phyloP scores from a whole-genome alignment of 2,888 invertebrate species.

The Andrena flavipes region DNA sequence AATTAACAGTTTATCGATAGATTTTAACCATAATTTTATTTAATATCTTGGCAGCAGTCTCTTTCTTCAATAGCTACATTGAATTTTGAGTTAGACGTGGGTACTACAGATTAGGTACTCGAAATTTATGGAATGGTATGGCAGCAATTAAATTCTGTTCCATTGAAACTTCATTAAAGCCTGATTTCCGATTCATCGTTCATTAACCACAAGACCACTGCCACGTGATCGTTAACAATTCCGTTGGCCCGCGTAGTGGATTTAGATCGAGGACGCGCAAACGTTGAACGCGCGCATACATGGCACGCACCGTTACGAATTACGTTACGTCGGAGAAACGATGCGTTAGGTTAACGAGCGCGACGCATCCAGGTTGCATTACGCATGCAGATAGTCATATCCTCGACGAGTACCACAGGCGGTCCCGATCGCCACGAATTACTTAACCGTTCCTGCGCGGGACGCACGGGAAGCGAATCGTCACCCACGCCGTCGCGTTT shows the following conservation, averaged over 20 bases:
- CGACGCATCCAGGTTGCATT: slow-evolving; percentile 60
- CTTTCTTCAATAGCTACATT: no score
- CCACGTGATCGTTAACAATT: slow-evolving; percentile 74
- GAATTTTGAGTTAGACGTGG: no score
- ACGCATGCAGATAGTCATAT: slow-evolving; percentile 73
- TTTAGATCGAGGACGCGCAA: slow-evolving; percentile 79
- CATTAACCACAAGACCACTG: slow-evolving; percentile 62
- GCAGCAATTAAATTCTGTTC: no score
- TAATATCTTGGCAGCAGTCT: no score
- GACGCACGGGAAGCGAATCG: slow-evolving; percentile 48
- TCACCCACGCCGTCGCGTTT: slow-evolving; percentile 65
- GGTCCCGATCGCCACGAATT: slow-evolving; percentile 68
- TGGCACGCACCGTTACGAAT: slow-evolving; percentile 55
- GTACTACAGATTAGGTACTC: neutral
- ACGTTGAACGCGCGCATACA: slow-evolving; percentile 7
- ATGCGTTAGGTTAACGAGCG: slow-evolving; percentile 64
- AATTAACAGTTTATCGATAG: no score
- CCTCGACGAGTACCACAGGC: slow-evolving; percentile 53
- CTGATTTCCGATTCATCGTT: slow-evolving; percentile 32
- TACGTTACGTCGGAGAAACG: slow-evolving; percentile 58
- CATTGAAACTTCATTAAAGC: neutral
- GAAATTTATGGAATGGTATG: neutral
- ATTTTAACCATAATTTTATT: no score
- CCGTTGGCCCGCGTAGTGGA: slow-evolving; percentile 75
- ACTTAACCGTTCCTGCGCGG: slow-evolving; percentile 57